Base-by-base conservation (phyloP, 92 coral and sea anemone genomes). In the Phenganax marumi region DNA sequence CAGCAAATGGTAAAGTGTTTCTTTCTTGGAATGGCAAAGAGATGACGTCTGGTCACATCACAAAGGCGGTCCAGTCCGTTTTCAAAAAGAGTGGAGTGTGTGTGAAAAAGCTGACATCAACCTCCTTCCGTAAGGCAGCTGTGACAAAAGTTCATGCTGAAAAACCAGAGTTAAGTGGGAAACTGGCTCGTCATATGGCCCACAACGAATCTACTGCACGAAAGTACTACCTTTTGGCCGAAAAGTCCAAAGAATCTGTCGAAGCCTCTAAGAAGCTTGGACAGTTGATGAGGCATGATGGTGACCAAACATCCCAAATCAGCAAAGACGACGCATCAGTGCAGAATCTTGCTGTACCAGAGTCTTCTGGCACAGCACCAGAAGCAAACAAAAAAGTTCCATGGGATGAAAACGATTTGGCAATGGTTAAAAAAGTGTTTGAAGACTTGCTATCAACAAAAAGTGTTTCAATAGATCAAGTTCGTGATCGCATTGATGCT, bases 31-130 rank as follows among this genome's bases (percentile, higher is more conserved):
- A 54, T 10, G 60, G 10, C 17, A 10, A 10, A 54, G 11, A 54
- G 60, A 17, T 17, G 17, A 10, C 11, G 60, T 17, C 10, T 70
- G 54, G 10, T 7, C 76, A 70, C 39, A 85, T 90, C 0, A 82
- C 62, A 74, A 87, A 64, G 68, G 86, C 80, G 4, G 26, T 84
- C 6, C 85, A 87, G n/a, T 84, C 88, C 0, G 75, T 82, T 10
- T 85, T 85, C 81, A 77, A 78, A 50, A 90, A 87, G n/a, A 87
- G 85, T 43, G 80, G 83, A 2, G 70, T 90, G 68, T 23, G 33
- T 18, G 86, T 79, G 23, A 51, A n/a, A 19, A n/a, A n/a, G n/a
- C 57, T 86, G 11, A 74, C 82, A 54, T 85, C 91, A 8, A 90
- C 86, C 19, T 73, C 82, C 8, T 77, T 85, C 57, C 71, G 83